phyloP scores from a whole-genome alignment of 1,140 invertebrate genomes.

The Samia ricini region DNA sequence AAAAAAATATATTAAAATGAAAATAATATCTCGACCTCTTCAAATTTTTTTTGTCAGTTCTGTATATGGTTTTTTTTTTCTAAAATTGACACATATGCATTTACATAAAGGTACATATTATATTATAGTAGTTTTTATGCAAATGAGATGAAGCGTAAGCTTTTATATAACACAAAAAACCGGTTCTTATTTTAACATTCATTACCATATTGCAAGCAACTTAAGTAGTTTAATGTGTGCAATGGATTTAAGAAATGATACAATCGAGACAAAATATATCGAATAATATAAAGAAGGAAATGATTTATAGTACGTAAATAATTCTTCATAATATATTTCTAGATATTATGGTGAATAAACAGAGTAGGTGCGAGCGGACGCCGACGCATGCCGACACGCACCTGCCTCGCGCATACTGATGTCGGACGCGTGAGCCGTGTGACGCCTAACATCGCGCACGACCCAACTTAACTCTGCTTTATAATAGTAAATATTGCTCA shows the following conservation, averaged over 20 bases:
- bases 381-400: conserved; percentile 62
- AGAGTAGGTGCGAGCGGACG: conserved; percentile 52
- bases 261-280: neutral
- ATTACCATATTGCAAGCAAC: too few relatives aligned
- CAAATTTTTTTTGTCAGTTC: too few relatives aligned
- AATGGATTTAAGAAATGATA: neutral
- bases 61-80: too few relatives aligned
- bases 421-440: conserved; percentile 18
- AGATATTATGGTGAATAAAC: conserved; percentile 28
- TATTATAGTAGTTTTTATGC: too few relatives aligned
- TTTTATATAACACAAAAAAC: too few relatives aligned
- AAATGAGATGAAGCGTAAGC: too few relatives aligned
- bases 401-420: conserved; percentile 56
- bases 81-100: too few relatives aligned
- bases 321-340: conserved; percentile 10
- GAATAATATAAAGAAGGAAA: neutral
- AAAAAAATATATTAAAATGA: too few relatives aligned
- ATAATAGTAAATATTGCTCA: conserved; percentile 23
- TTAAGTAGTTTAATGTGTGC: too few relatives aligned
- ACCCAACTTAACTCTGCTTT: conserved; percentile 15
- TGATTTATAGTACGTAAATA: neutral
- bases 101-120: too few relatives aligned
- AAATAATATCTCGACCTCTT: too few relatives aligned
- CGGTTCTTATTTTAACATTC: too few relatives aligned
- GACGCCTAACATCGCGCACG: conserved; percentile 18